Conservation (phyloP, 2,113 vertebrate species). For the Piaya cayana region DNA sequence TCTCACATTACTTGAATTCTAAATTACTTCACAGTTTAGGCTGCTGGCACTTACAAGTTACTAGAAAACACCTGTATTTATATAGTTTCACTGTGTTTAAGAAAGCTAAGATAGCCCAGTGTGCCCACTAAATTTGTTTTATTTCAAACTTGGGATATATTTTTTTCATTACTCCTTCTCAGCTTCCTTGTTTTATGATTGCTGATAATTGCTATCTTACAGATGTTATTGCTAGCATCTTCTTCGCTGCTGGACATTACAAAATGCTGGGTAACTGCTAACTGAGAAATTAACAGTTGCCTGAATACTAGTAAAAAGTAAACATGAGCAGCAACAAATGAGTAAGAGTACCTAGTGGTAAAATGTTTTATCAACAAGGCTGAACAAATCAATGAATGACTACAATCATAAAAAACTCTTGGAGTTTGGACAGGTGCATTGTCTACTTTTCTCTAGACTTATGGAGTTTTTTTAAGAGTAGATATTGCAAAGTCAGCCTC, state of each 20-base stretch:
- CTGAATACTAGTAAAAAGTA: not conserved
- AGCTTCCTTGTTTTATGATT: not conserved
- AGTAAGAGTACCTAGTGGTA: not conserved
- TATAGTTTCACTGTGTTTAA: not conserved
- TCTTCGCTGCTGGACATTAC: not conserved
- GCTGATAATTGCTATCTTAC: not conserved
- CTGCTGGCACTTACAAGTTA: not conserved
- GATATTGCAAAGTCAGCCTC: not conserved
- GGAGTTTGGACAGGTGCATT: not conserved
- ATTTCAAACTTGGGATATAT: not conserved
- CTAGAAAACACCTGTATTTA: not conserved
- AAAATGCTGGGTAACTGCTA: not conserved
- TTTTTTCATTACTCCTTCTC: not conserved
- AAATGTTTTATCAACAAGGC: not conserved
- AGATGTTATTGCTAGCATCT: not conserved
- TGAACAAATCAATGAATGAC: not conserved
- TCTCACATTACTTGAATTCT: not conserved
- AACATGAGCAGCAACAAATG: not conserved
- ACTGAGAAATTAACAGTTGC: constrained; percentile 9
- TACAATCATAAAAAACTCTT: not conserved
- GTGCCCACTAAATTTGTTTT: not conserved
- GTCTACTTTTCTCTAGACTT: not conserved
- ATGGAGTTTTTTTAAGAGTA: rapidly evolving
- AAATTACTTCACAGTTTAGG: not conserved
- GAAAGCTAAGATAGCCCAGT: not conserved